A percentile compares a stretch with the other conserved stretches of the same genome.
Evolutionary conservation across 1,140 invertebrate genomes (phyloP).

Genomic region (Chironomus tepperi): DNA sequence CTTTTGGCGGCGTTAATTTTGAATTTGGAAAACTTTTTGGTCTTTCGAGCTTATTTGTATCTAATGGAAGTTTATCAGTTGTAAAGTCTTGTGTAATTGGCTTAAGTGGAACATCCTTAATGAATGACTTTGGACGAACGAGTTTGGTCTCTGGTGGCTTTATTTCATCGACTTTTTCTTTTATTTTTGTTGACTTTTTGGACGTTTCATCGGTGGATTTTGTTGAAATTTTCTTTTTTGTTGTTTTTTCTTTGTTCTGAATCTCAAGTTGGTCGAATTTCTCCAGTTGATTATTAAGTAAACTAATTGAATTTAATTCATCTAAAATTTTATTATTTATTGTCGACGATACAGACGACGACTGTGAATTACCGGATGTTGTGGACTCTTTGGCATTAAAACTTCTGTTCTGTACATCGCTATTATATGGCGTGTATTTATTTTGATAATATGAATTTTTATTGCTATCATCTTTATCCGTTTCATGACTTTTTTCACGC

Average conservation of each 20-base stretch:
- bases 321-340: constrained; percentile 26
- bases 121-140: constrained; percentile 48
- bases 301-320: constrained; percentile 32
- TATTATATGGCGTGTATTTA: not conserved
- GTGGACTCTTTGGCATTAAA: constrained; percentile 32
- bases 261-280: not conserved
- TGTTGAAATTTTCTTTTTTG: constrained; percentile 26
- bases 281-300: constrained; percentile 17
- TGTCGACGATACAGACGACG: not conserved
- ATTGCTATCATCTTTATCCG: constrained; percentile 17
- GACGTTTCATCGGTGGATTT: not conserved
- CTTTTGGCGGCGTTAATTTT: constrained; percentile 37
- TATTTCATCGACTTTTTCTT: constrained; percentile 36
- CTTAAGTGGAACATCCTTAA: constrained; percentile 33
- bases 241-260: constrained; percentile 34
- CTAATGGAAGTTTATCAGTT: not conserved
- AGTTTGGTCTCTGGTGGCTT: constrained; percentile 45
- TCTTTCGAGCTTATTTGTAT: constrained; percentile 17
- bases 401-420: not conserved
- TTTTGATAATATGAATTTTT: not conserved
- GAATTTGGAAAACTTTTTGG: constrained; percentile 47
- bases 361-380: constrained; percentile 31
- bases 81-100: not conserved
- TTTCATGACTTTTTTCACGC: constrained; percentile 44
- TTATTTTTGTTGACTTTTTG: not conserved